phyloP scores from a whole-genome alignment of 2,888 invertebrate species.

The Parnassius mnemosyne region DNA sequence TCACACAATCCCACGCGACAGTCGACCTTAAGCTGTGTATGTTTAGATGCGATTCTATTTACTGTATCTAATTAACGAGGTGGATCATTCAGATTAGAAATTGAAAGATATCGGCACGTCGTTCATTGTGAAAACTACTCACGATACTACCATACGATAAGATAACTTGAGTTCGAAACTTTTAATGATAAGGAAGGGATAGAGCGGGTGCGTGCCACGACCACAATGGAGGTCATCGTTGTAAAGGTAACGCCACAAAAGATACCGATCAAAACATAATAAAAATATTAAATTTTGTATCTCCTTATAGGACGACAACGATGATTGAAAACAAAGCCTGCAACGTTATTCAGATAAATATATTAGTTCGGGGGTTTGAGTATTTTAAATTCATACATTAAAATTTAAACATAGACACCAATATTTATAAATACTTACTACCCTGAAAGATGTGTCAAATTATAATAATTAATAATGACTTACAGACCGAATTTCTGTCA shows the following conservation, averaged over 20 bases:
- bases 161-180: conserved; percentile 72
- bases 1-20: conserved; percentile 39
- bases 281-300: conserved; percentile 6
- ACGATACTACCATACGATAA: conserved; percentile 75
- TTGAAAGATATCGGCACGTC: conserved; percentile 78
- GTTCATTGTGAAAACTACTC: conserved; percentile 78
- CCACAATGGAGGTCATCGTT: neutral
- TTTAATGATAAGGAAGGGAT: conserved; percentile 69
- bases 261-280: conserved; percentile 19
- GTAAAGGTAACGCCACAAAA: conserved; percentile 4
- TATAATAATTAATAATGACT: too few relatives aligned
- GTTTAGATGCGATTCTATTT: conserved; percentile 43
- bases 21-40: conserved; percentile 41
- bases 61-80: conserved; percentile 66
- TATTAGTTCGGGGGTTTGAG: too few relatives aligned
- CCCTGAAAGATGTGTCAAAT: too few relatives aligned
- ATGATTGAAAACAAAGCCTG: too few relatives aligned
- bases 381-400: too few relatives aligned
- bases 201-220: conserved; percentile 49
- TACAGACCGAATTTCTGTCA: too few relatives aligned
- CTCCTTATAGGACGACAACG: too few relatives aligned
- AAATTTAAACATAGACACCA: too few relatives aligned
- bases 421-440: too few relatives aligned
- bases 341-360: too few relatives aligned
- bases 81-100: conserved; percentile 78